Percentiles rank a stretch among this genome's conserved stretches.
These are phyloP conservation scores for Daphoenositta chrysoptera DNA, from an alignment of 2,113 vertebrate species.

Conservation along the genomic window DNA sequence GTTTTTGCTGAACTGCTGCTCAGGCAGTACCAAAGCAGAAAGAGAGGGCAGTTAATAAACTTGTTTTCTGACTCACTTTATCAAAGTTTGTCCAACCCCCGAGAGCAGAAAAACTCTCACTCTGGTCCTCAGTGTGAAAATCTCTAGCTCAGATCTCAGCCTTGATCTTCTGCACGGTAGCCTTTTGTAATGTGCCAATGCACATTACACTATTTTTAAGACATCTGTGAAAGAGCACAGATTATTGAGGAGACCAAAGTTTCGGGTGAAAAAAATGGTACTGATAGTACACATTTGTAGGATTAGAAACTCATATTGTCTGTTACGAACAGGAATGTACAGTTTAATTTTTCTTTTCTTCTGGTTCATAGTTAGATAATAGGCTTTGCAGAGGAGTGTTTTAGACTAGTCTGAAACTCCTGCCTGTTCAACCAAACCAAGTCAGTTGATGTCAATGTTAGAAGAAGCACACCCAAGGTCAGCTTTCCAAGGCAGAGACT, in stretches of 20 bases:
- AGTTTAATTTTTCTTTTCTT: background rate
- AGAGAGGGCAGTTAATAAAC: background rate
- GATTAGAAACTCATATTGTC: background rate
- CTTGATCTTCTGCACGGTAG: background rate
- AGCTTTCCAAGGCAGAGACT: background rate
- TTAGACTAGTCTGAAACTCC: background rate
- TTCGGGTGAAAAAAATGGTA: background rate
- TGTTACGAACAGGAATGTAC: background rate
- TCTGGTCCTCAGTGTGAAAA: background rate
- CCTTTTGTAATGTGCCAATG: background rate
- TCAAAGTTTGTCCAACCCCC: background rate
- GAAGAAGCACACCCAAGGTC: background rate
- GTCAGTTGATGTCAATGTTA: background rate
- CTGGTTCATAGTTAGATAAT: background rate
- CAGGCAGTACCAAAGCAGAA: background rate
- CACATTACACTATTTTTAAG: background rate
- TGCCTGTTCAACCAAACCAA: background rate
- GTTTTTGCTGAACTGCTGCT: background rate
- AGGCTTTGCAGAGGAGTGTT: background rate
- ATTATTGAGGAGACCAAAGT: background rate
- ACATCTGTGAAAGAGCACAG: background rate
- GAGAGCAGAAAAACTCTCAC: background rate
- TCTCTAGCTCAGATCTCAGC: background rate
- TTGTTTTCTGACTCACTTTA: background rate
- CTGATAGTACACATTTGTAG: background rate